These are phyloP conservation scores for Nothocercus nigrocapillus DNA, from an alignment of 2,113 vertebrate species.

Conservation along the genomic window DNA sequence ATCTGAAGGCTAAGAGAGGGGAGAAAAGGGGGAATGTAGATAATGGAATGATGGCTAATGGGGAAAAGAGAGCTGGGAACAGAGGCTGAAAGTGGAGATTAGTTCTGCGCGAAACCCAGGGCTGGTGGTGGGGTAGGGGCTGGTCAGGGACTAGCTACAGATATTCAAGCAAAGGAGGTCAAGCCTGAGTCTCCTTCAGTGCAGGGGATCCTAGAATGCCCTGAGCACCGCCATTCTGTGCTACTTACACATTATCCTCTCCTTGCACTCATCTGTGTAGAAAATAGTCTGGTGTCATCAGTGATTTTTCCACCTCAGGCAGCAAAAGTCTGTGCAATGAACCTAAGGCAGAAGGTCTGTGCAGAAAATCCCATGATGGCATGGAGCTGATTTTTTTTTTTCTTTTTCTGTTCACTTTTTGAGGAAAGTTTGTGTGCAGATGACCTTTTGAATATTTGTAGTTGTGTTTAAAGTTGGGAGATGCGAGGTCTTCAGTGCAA, in stretches of 20 bases:
- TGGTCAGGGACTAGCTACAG: neutral
- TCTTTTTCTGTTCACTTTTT: neutral
- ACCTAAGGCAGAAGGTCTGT: neutral
- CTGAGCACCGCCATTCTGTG: neutral
- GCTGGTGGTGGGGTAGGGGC: neutral
- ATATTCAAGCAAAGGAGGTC: neutral
- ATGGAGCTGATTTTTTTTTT: neutral
- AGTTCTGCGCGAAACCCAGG: neutral
- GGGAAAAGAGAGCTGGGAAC: neutral
- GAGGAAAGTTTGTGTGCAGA: neutral
- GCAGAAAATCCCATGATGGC: neutral
- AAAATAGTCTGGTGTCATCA: neutral
- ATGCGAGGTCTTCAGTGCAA: neutral
- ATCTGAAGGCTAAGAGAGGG: neutral
- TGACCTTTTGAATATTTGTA: neutral
- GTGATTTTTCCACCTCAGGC: neutral
- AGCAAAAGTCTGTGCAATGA: neutral
- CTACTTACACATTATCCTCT: neutral
- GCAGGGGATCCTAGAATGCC: neutral
- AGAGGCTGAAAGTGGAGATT: neutral
- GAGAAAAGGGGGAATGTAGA: neutral
- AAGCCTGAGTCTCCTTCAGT: neutral
- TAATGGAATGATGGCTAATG: neutral
- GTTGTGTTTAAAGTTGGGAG: neutral
- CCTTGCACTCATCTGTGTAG: rapidly evolving